phyloP scores from a whole-genome alignment of 2,113 vertebrate genomes.

The Grantiella picta region DNA sequence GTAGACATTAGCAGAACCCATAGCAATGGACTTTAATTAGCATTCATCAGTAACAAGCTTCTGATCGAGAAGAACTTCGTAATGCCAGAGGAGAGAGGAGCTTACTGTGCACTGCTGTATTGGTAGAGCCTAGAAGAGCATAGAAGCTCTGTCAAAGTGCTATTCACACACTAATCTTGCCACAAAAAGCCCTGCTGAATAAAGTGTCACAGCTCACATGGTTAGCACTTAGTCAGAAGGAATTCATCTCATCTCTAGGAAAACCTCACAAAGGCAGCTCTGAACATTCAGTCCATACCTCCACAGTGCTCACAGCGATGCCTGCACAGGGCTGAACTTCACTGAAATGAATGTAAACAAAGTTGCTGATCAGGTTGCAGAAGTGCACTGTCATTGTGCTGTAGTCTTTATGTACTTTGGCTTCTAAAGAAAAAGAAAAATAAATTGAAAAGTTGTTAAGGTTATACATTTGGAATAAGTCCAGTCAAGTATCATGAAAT shows the following conservation, averaged over 20 bases:
- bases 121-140: neutral
- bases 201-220: neutral
- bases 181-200: neutral
- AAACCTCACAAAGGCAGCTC: neutral
- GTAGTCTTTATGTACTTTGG: neutral
- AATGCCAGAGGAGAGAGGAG: neutral
- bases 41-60: neutral
- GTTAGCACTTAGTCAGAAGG: neutral
- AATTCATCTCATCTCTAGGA: neutral
- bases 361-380: neutral
- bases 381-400: neutral
- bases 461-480: neutral
- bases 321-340: neutral
- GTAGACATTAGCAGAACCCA: neutral
- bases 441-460: neutral
- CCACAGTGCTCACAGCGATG: accelerated
- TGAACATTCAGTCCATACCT: neutral
- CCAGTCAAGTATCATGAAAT: neutral
- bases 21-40: neutral
- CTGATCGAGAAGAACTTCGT: neutral
- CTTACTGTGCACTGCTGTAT: neutral
- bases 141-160: neutral
- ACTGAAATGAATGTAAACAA: neutral
- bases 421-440: neutral
- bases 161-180: neutral